These are phyloP conservation scores for Pipistrellus kuhlii DNA, from an alignment of 2,797 vertebrate genomes.

Conservation along the genomic window DNA sequence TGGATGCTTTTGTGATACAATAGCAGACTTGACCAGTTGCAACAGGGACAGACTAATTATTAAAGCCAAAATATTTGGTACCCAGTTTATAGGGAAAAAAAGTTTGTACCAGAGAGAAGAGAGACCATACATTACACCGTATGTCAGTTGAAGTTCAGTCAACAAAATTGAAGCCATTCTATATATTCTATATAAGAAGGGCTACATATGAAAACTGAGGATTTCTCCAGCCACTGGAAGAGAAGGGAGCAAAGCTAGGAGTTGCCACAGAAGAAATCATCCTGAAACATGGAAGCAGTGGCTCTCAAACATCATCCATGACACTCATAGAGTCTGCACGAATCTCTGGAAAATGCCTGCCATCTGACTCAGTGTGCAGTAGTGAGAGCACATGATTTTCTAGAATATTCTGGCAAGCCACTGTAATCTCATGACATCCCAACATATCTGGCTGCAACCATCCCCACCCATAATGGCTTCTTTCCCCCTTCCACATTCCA, in stretches of 20 bases:
- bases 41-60: neutral
- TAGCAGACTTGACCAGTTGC: neutral
- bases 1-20: neutral
- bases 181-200: neutral
- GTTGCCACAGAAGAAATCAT: neutral
- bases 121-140: neutral
- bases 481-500: neutral
- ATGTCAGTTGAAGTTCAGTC: neutral
- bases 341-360: neutral
- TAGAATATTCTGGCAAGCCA: neutral
- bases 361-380: neutral
- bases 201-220: neutral
- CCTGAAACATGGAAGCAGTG: neutral
- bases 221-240: neutral
- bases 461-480: neutral
- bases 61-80: neutral
- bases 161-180: neutral
- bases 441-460: neutral
- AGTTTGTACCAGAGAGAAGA: neutral
- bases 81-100: neutral
- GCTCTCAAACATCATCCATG: neutral
- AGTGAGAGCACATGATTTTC: neutral
- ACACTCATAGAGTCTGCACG: no score
- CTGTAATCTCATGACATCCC: neutral
- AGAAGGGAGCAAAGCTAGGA: neutral